Percentiles rank a stretch among this genome's conserved stretches.
Conservation (phyloP, 1,140 invertebrate species). For the Sycophila sp. region DNA sequence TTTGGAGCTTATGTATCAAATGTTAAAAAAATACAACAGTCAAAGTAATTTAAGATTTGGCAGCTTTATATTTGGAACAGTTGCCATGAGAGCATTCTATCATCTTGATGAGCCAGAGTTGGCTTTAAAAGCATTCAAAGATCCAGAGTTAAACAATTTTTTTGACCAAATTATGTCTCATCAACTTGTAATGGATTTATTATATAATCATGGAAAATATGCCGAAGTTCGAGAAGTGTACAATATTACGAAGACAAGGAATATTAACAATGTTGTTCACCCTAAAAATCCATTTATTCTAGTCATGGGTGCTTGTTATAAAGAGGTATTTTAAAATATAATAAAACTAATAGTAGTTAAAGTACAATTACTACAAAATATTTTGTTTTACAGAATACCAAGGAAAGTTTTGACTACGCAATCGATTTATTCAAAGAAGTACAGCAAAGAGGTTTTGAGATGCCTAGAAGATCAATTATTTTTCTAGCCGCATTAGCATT, state of each 20-base stretch:
- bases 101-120: slow-evolving; percentile 75
- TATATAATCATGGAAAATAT: slow-evolving; percentile 77
- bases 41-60: slow-evolving; percentile 80
- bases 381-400: slow-evolving; percentile 73
- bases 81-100: slow-evolving; percentile 83
- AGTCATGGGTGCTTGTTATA: slow-evolving; percentile 77
- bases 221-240: slow-evolving; percentile 74
- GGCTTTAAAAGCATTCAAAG: slow-evolving; percentile 74
- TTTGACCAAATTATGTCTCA: slow-evolving; percentile 79
- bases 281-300: slow-evolving; percentile 76
- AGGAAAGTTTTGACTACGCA: slow-evolving; percentile 74
- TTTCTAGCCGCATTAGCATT: slow-evolving; percentile 74
- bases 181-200: slow-evolving; percentile 77
- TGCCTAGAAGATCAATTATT: slow-evolving; percentile 70
- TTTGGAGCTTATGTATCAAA: slow-evolving; percentile 72
- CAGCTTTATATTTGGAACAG: slow-evolving; percentile 83
- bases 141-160: slow-evolving; percentile 70
- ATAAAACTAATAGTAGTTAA: background rate
- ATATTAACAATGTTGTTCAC: slow-evolving; percentile 70
- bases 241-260: slow-evolving; percentile 69
- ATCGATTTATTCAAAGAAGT: slow-evolving; percentile 71
- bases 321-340: slow-evolving; percentile 68
- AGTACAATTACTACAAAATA: background rate
- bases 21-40: slow-evolving; percentile 78
- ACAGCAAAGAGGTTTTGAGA: slow-evolving; percentile 64